Base-by-base conservation (phyloP, 2,113 vertebrate genomes). In the western clawed frog (Xenopus tropicalis) region DNA sequence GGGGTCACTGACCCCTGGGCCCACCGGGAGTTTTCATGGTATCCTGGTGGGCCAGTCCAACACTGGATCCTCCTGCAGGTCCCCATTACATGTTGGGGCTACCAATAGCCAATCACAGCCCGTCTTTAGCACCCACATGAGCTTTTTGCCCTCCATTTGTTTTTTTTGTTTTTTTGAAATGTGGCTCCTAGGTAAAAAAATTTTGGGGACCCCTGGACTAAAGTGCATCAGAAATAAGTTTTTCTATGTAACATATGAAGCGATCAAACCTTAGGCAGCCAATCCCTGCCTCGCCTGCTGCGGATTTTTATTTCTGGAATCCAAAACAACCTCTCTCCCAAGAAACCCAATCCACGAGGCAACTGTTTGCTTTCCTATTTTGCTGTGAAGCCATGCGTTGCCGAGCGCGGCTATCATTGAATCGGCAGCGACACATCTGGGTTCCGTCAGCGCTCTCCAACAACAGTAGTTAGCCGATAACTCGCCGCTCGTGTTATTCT, bases 401-500 rank as follows among this genome's bases (percentile, higher is more conserved):
- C n/a, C 7, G 9, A 54, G 17, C n/a, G 19, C 46, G 17, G 52
- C n/a, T 54, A 54, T 54, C 19, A 20, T n/a, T 5, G n/a, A 54
- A 54, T 54, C 52, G n/a, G 17, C 52, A 17, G 16, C n/a, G 52
- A 54, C 52, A 54, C 16, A n/a, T 54, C 57, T 59, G 22, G 23
- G 22, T 59, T 59, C 16, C 57, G 23, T 24, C 57, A 22, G 11
- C 11, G 10, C 14, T 16, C 57, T 59, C 22, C 22, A 57, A 20
- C 54, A 17, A 37, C 29, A 37, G 29, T 37, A 54, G 23, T 69
- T 54, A 54, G 3, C 29, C 23, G 64, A 66, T 66, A 46, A 14
- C 14, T 66, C 52, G 16, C 52, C 19, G 16, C 52, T 23, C n/a
- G 11, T 68, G 17, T 69, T 74, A 52, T 61, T 62, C 57, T 74